Conservation (phyloP, 2,113 vertebrate genomes). For the Isichthys henryi region DNA sequence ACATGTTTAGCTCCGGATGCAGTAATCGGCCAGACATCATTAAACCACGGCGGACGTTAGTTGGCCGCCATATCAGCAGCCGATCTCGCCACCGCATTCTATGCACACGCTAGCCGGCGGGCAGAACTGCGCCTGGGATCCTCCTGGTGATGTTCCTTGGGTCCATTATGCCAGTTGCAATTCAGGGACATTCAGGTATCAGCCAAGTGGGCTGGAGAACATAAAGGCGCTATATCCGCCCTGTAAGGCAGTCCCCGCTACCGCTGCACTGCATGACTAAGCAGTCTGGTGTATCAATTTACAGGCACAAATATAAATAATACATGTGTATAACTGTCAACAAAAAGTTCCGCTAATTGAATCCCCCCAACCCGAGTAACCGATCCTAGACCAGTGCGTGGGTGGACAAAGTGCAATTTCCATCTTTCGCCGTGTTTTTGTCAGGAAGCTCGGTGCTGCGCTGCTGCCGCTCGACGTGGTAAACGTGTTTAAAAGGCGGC, state of each 20-base stretch:
- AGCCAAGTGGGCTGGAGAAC: neutral
- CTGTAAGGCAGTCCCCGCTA: neutral
- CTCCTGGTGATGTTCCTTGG: neutral
- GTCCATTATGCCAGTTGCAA: neutral
- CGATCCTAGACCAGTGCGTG: conserved; percentile 13
- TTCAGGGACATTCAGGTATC: neutral
- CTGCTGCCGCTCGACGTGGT: neutral
- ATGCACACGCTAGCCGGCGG: neutral
- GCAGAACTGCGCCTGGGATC: neutral
- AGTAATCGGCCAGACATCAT: no score
- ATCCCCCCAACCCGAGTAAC: neutral
- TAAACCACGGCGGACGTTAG: neutral
- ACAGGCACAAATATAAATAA: neutral
- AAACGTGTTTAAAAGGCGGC: neutral
- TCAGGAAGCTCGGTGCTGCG: neutral
- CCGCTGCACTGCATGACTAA: neutral
- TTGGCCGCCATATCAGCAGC: neutral
- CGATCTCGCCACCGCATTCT: neutral
- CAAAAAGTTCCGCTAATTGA: neutral
- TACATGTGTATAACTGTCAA: neutral
- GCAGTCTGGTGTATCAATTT: neutral
- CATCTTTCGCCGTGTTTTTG: neutral
- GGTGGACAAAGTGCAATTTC: neutral
- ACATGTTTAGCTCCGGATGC: neutral
- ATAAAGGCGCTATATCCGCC: neutral